Percentiles rank a stretch among this genome's conserved stretches.
Conservation (phyloP, 2,888 invertebrate species). For the Drosophila mimica region DNA sequence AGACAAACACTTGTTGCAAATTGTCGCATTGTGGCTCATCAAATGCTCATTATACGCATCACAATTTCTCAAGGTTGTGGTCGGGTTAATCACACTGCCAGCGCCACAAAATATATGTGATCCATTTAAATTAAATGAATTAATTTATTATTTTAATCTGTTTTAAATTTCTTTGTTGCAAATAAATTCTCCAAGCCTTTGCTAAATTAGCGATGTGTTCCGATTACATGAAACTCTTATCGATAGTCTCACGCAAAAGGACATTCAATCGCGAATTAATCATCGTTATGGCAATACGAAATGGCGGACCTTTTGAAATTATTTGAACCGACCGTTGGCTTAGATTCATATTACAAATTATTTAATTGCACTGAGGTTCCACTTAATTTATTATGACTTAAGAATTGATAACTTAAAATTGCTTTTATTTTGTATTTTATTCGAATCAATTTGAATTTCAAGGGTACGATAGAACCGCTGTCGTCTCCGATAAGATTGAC, state of each 20-base stretch:
- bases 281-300: constrained; percentile 2
- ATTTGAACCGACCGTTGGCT: constrained; percentile 1
- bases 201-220: constrained; percentile 21
- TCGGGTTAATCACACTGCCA: constrained; percentile 45
- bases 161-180: constrained; percentile 20
- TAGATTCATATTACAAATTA: constrained; percentile 13
- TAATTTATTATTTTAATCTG: constrained; percentile 31
- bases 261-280: constrained; percentile 16
- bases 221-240: constrained; percentile 12
- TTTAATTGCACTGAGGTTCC: constrained; percentile 20
- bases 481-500: constrained; percentile 74
- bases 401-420: constrained; percentile 49
- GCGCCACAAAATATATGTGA: constrained; percentile 39
- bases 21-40: constrained; percentile 51
- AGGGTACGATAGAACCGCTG: constrained; percentile 68
- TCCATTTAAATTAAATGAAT: constrained; percentile 45
- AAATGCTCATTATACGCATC: constrained; percentile 45
- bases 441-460: constrained; percentile 64
- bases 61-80: constrained; percentile 54
- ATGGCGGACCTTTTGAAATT: constrained; percentile 21
- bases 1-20: constrained; percentile 66
- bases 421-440: constrained; percentile 52
- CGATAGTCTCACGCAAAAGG: constrained; percentile 32
- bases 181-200: constrained; percentile 26
- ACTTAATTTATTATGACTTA: constrained; percentile 44